Percentiles rank a stretch among this genome's conserved stretches.
phyloP scores from a whole-genome alignment of 2,113 vertebrate genomes.

The Aegithalos caudatus region DNA sequence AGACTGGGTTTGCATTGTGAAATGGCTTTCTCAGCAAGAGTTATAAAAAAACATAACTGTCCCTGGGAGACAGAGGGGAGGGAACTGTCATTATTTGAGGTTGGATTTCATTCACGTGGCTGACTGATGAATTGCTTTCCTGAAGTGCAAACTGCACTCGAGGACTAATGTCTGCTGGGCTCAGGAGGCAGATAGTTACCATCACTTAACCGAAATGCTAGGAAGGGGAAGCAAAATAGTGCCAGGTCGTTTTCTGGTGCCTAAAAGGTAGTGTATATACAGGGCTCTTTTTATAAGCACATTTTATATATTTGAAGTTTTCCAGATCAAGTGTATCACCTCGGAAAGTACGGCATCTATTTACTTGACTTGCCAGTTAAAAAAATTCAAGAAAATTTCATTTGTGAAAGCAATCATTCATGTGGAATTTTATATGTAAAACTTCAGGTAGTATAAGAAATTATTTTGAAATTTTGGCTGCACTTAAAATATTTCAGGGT shows the following conservation, averaged over 20 bases:
- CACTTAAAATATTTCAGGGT: background rate
- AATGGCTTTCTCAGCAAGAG: background rate
- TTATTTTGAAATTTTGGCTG: background rate
- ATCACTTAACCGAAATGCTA: background rate
- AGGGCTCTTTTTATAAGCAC: background rate
- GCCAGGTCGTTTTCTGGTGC: background rate
- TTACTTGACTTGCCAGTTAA: background rate
- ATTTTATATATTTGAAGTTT: background rate
- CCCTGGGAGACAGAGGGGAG: slow-evolving; percentile 5
- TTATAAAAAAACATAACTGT: slow-evolving; percentile 34
- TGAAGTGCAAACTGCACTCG: background rate
- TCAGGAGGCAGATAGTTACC: background rate
- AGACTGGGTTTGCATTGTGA: background rate
- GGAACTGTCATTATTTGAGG: background rate
- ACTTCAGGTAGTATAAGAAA: background rate
- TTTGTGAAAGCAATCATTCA: background rate
- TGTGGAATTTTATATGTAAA: background rate
- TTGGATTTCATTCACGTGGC: background rate
- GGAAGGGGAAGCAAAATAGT: background rate
- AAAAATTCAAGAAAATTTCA: background rate
- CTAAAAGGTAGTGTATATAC: background rate
- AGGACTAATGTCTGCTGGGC: background rate
- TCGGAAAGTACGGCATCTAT: background rate
- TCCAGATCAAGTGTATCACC: background rate
- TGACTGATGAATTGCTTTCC: slow-evolving; percentile 1